These are phyloP conservation scores for Sciaenops ocellatus DNA, from an alignment of 2,797 vertebrate genomes.

Conservation along the genomic window DNA sequence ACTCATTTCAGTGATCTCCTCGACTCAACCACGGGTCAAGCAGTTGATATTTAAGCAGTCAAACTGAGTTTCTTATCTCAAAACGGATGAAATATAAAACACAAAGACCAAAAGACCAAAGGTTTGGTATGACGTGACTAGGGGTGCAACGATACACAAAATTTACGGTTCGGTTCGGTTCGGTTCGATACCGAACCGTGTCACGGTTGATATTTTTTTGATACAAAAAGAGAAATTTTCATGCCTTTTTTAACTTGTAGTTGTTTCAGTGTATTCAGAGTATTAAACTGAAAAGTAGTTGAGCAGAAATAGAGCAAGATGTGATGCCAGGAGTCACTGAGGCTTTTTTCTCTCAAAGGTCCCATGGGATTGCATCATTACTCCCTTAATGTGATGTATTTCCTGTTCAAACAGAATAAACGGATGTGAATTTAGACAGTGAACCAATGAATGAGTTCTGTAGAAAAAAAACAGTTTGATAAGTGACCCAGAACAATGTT, in stretches of 20 bases:
- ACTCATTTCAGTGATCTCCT: not conserved
- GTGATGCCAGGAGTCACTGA: not conserved
- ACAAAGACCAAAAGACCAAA: not conserved
- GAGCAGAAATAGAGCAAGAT: not conserved
- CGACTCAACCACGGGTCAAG: not conserved
- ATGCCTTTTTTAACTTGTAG: too few relatives aligned
- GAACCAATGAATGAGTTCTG: not conserved
- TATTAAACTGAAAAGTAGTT: not conserved
- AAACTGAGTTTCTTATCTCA: not conserved
- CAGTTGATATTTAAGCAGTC: not conserved
- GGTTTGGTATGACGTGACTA: too few relatives aligned
- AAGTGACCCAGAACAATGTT: not conserved
- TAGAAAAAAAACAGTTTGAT: not conserved
- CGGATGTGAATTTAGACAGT: not conserved
- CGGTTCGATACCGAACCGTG: too few relatives aligned
- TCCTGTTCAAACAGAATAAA: constrained; percentile 27
- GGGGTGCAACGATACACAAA: too few relatives aligned
- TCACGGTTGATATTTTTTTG: too few relatives aligned
- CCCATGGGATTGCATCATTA: not conserved
- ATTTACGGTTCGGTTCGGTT: too few relatives aligned
- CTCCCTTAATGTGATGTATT: constrained; percentile 13
- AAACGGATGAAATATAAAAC: not conserved
- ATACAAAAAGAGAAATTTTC: too few relatives aligned
- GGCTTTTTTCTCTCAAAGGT: not conserved
- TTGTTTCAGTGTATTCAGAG: too few relatives aligned